A percentile compares a stretch with the other conserved stretches of the same genome.
phyloP scores from a whole-genome alignment of 2,113 vertebrate genomes.

The Caloenas nicobarica region DNA sequence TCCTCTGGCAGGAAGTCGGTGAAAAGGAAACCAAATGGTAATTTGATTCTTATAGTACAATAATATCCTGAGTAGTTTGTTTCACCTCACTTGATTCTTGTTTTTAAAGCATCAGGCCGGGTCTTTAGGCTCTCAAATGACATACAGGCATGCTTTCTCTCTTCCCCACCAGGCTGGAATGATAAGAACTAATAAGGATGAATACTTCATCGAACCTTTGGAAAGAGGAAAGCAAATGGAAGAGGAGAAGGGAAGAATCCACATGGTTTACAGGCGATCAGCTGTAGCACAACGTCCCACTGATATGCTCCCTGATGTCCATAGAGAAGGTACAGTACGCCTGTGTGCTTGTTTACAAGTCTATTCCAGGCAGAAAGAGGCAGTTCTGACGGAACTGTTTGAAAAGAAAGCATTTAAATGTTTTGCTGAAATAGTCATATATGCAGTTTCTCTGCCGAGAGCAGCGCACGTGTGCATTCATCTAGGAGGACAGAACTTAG shows the following conservation, averaged over 20 bases:
- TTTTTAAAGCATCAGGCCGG: not conserved
- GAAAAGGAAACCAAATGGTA: not conserved
- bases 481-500: not conserved
- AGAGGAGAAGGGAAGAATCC: constrained; percentile 89
- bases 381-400: not conserved
- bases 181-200: constrained; percentile 91
- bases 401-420: not conserved
- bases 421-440: not conserved
- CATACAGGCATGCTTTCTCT: not conserved
- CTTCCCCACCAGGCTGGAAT: constrained; percentile 87
- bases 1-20: not conserved
- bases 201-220: constrained; percentile 97
- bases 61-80: not conserved
- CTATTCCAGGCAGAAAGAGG: not conserved
- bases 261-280: constrained; percentile 92
- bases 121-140: not conserved
- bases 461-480: not conserved
- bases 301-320: constrained; percentile 76
- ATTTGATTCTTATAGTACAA: not conserved
- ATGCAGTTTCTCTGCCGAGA: not conserved
- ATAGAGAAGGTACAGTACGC: constrained; percentile 64
- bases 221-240: constrained; percentile 90
- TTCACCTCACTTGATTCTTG: not conserved
- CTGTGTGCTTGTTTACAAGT: rapidly evolving
- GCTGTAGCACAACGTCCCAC: constrained; percentile 70